phyloP scores from a whole-genome alignment of 1,140 invertebrate species.

The Camponotus floridanus region DNA sequence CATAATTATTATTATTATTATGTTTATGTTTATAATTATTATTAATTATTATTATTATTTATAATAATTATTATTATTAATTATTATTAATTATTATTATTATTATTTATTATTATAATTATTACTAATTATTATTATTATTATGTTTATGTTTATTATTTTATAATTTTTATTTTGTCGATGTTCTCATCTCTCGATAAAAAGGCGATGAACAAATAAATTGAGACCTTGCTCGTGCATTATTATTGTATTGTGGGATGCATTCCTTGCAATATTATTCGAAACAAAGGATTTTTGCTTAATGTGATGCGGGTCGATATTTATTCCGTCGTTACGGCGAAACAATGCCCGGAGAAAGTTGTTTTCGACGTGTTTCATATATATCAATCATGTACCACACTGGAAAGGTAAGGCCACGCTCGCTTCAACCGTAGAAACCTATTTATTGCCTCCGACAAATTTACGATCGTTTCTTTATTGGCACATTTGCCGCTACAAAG shows the following conservation, averaged over 20 bases:
- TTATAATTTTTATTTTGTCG: too few species aligned
- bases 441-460: background rate
- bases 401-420: conserved; percentile 1
- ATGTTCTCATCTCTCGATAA: background rate
- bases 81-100: too few species aligned
- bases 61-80: too few species aligned
- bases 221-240: background rate
- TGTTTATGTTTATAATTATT: too few species aligned
- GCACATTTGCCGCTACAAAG: background rate
- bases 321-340: background rate
- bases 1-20: too few species aligned
- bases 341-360: conserved; percentile 47
- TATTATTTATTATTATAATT: too few species aligned
- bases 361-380: background rate
- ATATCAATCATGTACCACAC: background rate
- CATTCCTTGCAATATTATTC: background rate
- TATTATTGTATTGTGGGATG: too few species aligned
- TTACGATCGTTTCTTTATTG: conserved; percentile 1
- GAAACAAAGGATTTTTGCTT: background rate
- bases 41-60: too few species aligned
- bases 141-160: background rate
- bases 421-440: background rate
- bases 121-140: too few species aligned
- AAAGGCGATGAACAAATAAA: background rate
- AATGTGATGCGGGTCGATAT: background rate